Conservation (phyloP, 2,888 invertebrate species). For the Hartigia nigra region DNA sequence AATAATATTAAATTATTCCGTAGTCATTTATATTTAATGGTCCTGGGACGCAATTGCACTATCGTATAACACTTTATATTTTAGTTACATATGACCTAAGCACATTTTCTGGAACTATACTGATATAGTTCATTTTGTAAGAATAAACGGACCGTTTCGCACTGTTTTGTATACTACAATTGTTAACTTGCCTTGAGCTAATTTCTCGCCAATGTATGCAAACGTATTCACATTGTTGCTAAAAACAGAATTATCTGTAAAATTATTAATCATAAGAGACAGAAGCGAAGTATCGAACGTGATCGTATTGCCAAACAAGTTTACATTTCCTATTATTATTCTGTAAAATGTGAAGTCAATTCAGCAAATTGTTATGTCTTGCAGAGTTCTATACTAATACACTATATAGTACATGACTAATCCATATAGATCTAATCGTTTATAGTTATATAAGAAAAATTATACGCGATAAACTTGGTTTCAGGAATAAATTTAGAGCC, state of each 20-base stretch:
- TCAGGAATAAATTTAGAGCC: neutral
- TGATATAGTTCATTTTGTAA: neutral
- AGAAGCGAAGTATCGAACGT: neutral
- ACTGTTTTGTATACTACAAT: neutral
- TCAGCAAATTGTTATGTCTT: neutral
- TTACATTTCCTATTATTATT: neutral
- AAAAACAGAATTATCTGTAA: neutral
- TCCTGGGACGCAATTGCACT: neutral
- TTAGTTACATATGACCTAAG: neutral
- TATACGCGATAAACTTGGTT: neutral
- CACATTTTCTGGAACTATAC: neutral
- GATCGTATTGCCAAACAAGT: neutral
- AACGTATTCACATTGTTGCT: neutral
- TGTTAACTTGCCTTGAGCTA: neutral
- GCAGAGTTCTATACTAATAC: neutral
- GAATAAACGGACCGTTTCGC: neutral
- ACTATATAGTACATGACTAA: neutral
- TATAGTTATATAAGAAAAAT: neutral
- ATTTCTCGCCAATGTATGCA: neutral
- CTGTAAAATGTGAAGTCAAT: neutral
- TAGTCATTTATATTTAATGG: neutral
- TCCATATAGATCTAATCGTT: neutral
- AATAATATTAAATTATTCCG: neutral
- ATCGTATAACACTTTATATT: neutral
- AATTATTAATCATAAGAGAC: neutral